Evolutionary conservation across 2,113 vertebrate species (phyloP).

Genomic region (Gymnocephalus cernua): DNA sequence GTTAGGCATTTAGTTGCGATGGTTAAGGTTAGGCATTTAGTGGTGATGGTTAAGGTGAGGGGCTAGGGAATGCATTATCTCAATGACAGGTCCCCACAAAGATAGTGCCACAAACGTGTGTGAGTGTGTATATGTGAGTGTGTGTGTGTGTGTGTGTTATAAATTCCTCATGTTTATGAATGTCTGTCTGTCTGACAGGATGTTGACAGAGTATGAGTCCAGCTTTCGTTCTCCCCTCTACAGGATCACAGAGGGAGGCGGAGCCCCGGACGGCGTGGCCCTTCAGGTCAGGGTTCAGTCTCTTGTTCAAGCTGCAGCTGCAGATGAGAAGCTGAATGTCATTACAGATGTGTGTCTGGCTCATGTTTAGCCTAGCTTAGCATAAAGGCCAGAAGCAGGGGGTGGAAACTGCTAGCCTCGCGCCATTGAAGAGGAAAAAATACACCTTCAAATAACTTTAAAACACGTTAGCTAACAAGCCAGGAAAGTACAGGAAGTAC

Average conservation of each 20-base stretch:
- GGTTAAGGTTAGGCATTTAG: no score
- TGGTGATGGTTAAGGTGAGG: no score
- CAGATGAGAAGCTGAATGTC: no score
- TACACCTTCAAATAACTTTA: neutral
- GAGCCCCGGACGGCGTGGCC: neutral
- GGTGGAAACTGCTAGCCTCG: neutral
- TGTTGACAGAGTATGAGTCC: conserved; percentile 67
- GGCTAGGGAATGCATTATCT: no score
- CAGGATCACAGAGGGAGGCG: conserved; percentile 56
- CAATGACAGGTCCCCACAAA: no score
- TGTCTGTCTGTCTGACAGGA: conserved; percentile 58
- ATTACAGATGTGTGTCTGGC: no score
- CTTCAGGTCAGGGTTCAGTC: conserved; percentile 62
- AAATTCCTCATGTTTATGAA: neutral
- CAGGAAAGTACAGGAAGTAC: no score
- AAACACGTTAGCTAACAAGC: neutral
- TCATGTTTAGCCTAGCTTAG: neutral
- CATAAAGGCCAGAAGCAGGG: neutral
- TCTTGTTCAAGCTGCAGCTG: no score
- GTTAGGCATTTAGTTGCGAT: no score
- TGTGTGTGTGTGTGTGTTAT: neutral
- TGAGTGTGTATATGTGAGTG: no score
- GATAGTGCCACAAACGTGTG: no score
- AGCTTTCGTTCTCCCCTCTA: conserved; percentile 61
- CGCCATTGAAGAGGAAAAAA: neutral